Evolutionary conservation across 2,888 invertebrate species (phyloP).

Genomic region (Ecliptopera silaceata): DNA sequence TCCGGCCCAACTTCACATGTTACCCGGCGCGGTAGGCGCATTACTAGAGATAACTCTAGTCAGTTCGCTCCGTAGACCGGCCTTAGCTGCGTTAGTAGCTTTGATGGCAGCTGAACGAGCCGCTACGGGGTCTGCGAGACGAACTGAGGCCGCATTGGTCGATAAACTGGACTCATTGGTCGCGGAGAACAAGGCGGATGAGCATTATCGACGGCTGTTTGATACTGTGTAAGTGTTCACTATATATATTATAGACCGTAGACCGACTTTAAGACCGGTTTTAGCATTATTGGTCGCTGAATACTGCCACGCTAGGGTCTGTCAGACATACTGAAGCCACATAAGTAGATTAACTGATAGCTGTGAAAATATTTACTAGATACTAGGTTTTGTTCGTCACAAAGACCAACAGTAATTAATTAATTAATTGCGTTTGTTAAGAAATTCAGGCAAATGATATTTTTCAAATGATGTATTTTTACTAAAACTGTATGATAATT

Average conservation of each 20-base stretch:
- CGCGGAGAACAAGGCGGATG: constrained; percentile 96
- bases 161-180: constrained; percentile 96
- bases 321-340: neutral
- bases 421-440: too few relatives aligned
- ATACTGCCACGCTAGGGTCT: neutral
- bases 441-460: too few relatives aligned
- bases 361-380: too few relatives aligned
- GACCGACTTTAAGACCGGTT: neutral
- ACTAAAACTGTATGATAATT: neutral
- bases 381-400: too few relatives aligned
- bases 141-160: constrained; percentile 96
- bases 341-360: too few relatives aligned
- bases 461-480: too few relatives aligned
- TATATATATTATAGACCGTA: neutral
- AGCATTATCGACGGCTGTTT: constrained; percentile 95
- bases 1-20: constrained; percentile 93
- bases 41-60: constrained; percentile 96
- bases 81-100: constrained; percentile 95
- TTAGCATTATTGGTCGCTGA: neutral
- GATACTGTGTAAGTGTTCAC: constrained; percentile 94
- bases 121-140: constrained; percentile 92
- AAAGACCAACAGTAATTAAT: too few relatives aligned
- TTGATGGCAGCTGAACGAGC: constrained; percentile 96
- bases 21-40: constrained; percentile 96
- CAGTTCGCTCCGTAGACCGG: constrained; percentile 94